A percentile compares a stretch with the other conserved stretches of the same genome.
These are phyloP conservation scores for Sycon ciliatum DNA, from an alignment of 37 sponge, comb jelly and placozoan species.

Conservation along the genomic window DNA sequence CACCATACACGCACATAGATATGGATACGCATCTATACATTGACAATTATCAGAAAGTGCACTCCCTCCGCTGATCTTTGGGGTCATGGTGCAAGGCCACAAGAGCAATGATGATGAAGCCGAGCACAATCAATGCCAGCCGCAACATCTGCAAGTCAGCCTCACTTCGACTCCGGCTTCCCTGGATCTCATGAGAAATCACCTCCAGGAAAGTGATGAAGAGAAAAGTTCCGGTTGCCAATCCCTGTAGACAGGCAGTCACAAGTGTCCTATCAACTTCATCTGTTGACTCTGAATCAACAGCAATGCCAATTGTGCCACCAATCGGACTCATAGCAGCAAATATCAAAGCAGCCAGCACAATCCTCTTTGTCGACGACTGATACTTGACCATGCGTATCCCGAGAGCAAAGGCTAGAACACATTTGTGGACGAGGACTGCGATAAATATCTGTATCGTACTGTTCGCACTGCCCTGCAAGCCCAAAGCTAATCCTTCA, in stretches of 20 bases:
- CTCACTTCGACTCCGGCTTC: too few species aligned
- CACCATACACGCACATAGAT: too few species aligned
- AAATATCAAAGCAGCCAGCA: background rate
- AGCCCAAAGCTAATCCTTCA: slow-evolving; percentile 28
- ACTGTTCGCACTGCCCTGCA: background rate
- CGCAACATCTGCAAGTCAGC: too few species aligned
- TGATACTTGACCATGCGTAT: slow-evolving; percentile 11
- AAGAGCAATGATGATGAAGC: too few species aligned
- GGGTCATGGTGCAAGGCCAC: too few species aligned
- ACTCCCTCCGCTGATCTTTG: too few species aligned
- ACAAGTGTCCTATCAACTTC: background rate
- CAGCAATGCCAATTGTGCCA: slow-evolving; percentile 10
- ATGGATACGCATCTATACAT: too few species aligned
- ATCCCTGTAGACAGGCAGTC: slow-evolving; percentile 18
- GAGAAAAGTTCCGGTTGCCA: slow-evolving; percentile 26
- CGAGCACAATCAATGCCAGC: too few species aligned
- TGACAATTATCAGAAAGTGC: too few species aligned
- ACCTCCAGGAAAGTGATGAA: slow-evolving; percentile 28
- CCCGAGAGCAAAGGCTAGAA: slow-evolving; percentile 27
- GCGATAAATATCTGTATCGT: slow-evolving; percentile 17
- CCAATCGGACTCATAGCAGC: slow-evolving; percentile 20
- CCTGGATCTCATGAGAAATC: slow-evolving; percentile 28
- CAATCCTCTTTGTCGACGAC: background rate
- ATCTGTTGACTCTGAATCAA: background rate
- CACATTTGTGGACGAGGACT: slow-evolving; percentile 21